A percentile compares a stretch with the other conserved stretches of the same genome.
phyloP scores from a whole-genome alignment of 1,140 invertebrate genomes.

The Plodia interpunctella region DNA sequence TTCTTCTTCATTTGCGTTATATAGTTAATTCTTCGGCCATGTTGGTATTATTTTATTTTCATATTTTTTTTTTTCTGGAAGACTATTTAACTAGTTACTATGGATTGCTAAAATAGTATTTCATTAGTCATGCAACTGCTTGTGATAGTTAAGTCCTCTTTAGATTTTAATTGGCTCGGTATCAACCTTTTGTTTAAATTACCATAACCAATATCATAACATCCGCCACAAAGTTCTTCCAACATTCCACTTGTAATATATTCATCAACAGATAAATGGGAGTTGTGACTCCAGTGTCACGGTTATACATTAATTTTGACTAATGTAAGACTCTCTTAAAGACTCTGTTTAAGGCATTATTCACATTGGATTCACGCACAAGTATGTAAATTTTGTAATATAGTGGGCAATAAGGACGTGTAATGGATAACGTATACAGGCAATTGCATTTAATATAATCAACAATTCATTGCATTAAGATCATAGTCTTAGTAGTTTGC shows the following conservation, averaged over 20 bases:
- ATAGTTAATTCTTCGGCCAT: too few relatives aligned
- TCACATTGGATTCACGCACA: constrained; percentile 1
- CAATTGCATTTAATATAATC: neutral
- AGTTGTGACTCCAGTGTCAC: constrained; percentile 1
- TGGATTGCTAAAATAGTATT: too few relatives aligned
- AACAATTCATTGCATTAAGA: neutral
- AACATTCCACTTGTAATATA: neutral
- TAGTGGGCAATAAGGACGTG: neutral
- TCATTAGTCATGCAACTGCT: too few relatives aligned
- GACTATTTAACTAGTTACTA: too few relatives aligned
- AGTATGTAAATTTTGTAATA: neutral
- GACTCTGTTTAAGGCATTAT: neutral
- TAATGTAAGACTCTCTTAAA: neutral
- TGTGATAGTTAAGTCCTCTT: too few relatives aligned
- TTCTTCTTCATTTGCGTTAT: too few relatives aligned
- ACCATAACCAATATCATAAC: neutral
- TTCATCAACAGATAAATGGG: neutral
- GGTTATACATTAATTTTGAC: constrained; percentile 7
- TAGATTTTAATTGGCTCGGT: too few relatives aligned
- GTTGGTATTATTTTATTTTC: too few relatives aligned
- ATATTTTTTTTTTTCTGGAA: too few relatives aligned
- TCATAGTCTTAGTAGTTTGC: too few relatives aligned
- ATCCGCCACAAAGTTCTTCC: neutral
- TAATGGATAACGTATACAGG: neutral
- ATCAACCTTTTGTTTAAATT: neutral